phyloP scores from a whole-genome alignment of 2,113 vertebrate species.

The Sorex araneus region DNA sequence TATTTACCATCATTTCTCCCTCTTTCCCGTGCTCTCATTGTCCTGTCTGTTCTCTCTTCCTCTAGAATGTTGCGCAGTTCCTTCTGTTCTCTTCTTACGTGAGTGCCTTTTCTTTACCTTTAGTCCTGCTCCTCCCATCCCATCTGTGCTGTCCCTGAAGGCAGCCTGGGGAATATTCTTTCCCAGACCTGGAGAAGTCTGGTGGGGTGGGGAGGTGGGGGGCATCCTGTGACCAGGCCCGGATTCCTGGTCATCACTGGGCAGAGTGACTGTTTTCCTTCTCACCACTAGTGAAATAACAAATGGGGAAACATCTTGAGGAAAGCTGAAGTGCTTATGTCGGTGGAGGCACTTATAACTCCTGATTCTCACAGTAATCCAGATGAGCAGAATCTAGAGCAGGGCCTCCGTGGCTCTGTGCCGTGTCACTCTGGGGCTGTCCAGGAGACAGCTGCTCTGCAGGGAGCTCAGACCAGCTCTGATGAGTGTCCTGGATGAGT shows the following conservation, averaged over 20 bases:
- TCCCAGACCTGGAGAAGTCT: neutral
- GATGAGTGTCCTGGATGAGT: neutral
- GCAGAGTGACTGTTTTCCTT: constrained; percentile 43
- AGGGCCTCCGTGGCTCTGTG: constrained; percentile 11
- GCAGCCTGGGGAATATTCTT: constrained; percentile 11
- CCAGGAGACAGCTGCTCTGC: neutral
- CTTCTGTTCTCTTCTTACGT: neutral
- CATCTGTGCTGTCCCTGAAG: neutral
- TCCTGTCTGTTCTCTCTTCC: constrained; percentile 3
- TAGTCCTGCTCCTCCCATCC: neutral
- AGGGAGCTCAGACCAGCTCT: neutral
- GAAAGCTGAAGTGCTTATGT: constrained; percentile 29
- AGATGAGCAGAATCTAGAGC: constrained; percentile 19
- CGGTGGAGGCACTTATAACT: constrained; percentile 45
- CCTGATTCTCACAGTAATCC: constrained; percentile 30
- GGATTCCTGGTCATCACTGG: neutral
- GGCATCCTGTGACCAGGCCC: neutral
- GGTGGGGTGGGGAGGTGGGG: neutral
- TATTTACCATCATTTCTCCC: constrained; percentile 26
- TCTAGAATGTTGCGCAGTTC: neutral
- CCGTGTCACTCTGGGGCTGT: constrained; percentile 25
- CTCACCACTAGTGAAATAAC: constrained; percentile 43
- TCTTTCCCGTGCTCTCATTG: constrained; percentile 23
- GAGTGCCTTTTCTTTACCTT: neutral
- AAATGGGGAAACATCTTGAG: constrained; percentile 54